Conservation (phyloP, 92 coral and sea anemone species). For the Palythoa grandiflora region DNA sequence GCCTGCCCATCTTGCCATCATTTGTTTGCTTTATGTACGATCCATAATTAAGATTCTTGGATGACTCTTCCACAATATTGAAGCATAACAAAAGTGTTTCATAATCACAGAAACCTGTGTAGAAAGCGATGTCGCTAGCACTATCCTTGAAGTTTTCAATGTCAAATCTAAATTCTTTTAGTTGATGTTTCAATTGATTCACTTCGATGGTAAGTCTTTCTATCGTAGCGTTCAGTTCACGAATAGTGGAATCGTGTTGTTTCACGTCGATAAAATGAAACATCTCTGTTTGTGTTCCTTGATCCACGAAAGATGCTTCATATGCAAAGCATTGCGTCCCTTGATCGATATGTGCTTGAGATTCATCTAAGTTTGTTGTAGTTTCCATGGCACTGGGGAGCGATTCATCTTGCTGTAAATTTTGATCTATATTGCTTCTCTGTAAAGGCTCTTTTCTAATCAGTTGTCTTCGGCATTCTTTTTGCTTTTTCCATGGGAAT, state of each 20-base stretch:
- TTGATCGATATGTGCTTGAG: too few species aligned
- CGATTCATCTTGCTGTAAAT: conserved; percentile 8
- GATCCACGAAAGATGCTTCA: too few species aligned
- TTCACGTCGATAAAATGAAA: too few species aligned
- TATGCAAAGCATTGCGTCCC: too few species aligned
- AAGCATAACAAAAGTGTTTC: conserved; percentile 14
- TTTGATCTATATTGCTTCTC: conserved; percentile 31
- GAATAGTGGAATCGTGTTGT: background rate
- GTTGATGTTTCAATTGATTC: conserved; percentile 41
- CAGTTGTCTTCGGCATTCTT: conserved; percentile 27
- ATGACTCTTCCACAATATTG: conserved; percentile 50
- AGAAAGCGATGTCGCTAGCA: conserved; percentile 33
- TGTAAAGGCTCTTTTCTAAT: background rate
- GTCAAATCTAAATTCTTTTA: conserved; percentile 44
- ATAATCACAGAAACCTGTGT: conserved; percentile 34
- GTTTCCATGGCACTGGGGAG: conserved; percentile 43
- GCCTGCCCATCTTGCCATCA: conserved; percentile 20
- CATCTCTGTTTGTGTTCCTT: too few species aligned
- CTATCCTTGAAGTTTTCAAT: conserved; percentile 56
- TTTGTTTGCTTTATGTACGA: conserved; percentile 39
- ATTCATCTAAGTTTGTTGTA: background rate
- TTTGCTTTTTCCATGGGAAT: background rate
- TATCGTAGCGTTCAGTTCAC: conserved; percentile 34
- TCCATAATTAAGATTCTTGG: conserved; percentile 2
- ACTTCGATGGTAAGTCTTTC: conserved; percentile 43